These are phyloP conservation scores for Centropyge bicolor DNA, from an alignment of 2,797 vertebrate genomes.

Conservation along the genomic window DNA sequence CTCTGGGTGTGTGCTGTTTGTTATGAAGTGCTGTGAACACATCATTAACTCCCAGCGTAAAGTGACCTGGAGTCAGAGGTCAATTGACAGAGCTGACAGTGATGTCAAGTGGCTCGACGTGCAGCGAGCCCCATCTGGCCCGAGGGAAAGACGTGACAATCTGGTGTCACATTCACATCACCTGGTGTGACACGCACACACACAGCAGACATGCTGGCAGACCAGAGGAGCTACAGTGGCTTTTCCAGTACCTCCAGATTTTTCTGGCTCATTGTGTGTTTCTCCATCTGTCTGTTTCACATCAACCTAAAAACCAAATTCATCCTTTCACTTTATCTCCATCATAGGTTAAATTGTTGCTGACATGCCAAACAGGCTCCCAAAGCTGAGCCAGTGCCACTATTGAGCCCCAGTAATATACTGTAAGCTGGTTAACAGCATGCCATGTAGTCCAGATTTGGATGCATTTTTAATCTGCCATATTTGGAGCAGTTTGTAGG, in stretches of 20 bases:
- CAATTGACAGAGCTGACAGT: constrained; percentile 84
- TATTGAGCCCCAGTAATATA: constrained; percentile 45
- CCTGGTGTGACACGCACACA: constrained; percentile 30
- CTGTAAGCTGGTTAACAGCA: constrained; percentile 49
- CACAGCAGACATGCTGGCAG: constrained; percentile 26
- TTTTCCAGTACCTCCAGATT: constrained; percentile 16
- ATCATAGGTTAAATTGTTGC: constrained; percentile 29
- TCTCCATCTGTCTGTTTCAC: not conserved
- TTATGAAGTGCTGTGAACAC: constrained; percentile 80
- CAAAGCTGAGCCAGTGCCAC: constrained; percentile 32
- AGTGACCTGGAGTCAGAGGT: constrained; percentile 83
- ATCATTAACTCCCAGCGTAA: constrained; percentile 83
- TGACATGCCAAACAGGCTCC: constrained; percentile 38
- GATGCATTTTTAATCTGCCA: constrained; percentile 55
- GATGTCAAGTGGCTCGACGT: constrained; percentile 83
- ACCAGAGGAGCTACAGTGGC: not conserved
- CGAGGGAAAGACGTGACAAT: constrained; percentile 66
- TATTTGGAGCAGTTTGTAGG: constrained; percentile 27
- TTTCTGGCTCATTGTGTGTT: not conserved
- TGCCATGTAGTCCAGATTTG: constrained; percentile 43
- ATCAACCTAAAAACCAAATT: not conserved
- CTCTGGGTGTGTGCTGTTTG: constrained; percentile 49
- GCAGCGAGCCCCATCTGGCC: constrained; percentile 83
- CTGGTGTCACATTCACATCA: constrained; percentile 68
- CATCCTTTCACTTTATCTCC: constrained; percentile 25